Evolutionary conservation across 1,140 invertebrate species (phyloP).

Genomic region (Drosophila triauraria): DNA sequence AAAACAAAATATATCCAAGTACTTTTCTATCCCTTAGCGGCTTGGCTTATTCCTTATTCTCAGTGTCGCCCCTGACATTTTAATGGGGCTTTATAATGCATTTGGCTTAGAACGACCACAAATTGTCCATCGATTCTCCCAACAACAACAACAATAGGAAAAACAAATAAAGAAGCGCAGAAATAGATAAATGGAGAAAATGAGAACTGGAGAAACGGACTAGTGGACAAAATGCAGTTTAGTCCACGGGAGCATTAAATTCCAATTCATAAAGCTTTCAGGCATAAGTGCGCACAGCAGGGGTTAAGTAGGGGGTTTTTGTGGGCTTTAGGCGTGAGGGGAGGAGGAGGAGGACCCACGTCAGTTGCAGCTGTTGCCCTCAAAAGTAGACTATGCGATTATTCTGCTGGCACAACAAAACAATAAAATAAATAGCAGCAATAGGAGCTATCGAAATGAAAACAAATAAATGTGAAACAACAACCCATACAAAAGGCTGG

Average conservation of each 20-base stretch:
- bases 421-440: conserved; percentile 26
- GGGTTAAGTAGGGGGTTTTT: conserved; percentile 19
- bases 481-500: not conserved
- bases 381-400: conserved; percentile 33
- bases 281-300: conserved; percentile 11
- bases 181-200: not conserved
- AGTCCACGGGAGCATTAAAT: conserved; percentile 33
- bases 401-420: conserved; percentile 38
- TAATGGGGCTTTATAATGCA: conserved; percentile 49
- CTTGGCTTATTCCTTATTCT: not conserved
- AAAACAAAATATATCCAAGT: not conserved
- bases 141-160: conserved; percentile 1
- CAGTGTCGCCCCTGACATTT: conserved; percentile 40
- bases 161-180: not conserved
- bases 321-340: not conserved
- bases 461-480: conserved; percentile 2
- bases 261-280: conserved; percentile 31
- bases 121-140: conserved; percentile 23
- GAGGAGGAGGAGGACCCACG: not conserved
- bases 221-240: conserved; percentile 28
- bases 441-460: not conserved
- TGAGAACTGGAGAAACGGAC: not conserved
- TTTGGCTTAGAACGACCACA: conserved; percentile 45
- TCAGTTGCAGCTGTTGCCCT: conserved; percentile 37
- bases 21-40: not conserved